Conservation (phyloP, 2,113 vertebrate species). For the Microcebus lehilahytsara region DNA sequence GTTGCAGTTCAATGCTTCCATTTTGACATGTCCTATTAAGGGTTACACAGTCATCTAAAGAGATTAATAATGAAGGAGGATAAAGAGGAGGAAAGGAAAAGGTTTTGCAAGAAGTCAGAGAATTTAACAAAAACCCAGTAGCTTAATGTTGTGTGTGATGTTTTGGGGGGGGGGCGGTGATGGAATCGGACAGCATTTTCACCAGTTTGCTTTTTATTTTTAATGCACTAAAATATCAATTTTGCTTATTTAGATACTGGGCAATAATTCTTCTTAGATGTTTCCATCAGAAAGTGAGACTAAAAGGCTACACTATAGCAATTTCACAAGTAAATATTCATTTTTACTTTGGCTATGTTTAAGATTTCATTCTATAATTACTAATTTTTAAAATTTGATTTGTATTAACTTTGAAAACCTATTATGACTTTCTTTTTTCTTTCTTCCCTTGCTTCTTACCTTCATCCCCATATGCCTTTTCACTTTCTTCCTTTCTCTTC, state of each 20-base stretch:
- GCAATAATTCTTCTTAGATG: neutral
- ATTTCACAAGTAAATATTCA: neutral
- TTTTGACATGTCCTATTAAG: constrained; percentile 71
- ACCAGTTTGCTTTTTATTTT: neutral
- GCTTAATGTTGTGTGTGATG: neutral
- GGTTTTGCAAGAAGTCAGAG: neutral
- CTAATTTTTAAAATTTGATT: neutral
- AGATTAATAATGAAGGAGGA: neutral
- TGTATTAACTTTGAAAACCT: neutral
- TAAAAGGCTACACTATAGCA: neutral
- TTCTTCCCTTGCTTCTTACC: neutral
- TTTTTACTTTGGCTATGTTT: neutral
- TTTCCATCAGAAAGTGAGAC: constrained; percentile 10
- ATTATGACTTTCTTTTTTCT: neutral
- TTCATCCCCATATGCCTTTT: neutral
- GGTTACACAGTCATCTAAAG: constrained; percentile 52
- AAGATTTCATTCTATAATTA: neutral
- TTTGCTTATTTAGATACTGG: neutral
- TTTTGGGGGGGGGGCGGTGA: neutral
- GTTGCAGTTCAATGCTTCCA: constrained; percentile 32
- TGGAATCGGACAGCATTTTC: constrained; percentile 17
- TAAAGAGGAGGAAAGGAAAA: neutral
- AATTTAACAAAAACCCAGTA: neutral
- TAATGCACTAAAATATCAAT: constrained; percentile 27
- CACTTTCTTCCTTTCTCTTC: accelerated